phyloP scores from a whole-genome alignment of 2,888 invertebrate species.

The Ypsolopha scabrella region DNA sequence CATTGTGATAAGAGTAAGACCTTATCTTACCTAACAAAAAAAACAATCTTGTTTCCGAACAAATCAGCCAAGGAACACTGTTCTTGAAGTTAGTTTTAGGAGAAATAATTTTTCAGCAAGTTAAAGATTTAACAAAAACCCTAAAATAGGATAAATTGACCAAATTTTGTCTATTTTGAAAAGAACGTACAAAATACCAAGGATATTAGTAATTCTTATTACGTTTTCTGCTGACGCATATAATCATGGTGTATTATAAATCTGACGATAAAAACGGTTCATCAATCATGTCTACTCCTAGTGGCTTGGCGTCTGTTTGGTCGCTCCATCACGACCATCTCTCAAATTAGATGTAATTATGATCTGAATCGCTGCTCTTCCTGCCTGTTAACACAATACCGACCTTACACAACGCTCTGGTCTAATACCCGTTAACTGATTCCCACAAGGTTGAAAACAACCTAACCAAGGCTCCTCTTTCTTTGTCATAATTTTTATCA shows the following conservation, averaged over 20 bases:
- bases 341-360: conserved; percentile 37
- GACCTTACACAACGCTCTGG: conserved; percentile 8
- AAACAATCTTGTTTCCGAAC: background rate
- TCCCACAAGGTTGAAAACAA: background rate
- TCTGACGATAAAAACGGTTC: background rate
- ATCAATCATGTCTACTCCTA: background rate
- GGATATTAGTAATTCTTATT: too few relatives aligned
- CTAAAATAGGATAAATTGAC: too few relatives aligned
- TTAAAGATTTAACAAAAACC: too few relatives aligned
- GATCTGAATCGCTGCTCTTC: conserved; percentile 34
- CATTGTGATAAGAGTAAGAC: conserved; percentile 34
- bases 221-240: background rate
- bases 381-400: conserved; percentile 10
- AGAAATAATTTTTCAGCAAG: too few relatives aligned
- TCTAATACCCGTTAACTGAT: background rate
- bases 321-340: conserved; percentile 20
- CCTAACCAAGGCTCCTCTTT: too few relatives aligned
- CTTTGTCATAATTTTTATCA: too few relatives aligned
- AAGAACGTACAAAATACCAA: too few relatives aligned
- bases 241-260: background rate
- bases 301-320: conserved; percentile 15
- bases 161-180: too few relatives aligned
- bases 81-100: too few relatives aligned
- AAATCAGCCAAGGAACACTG: too few relatives aligned
- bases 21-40: conserved; percentile 45